These are phyloP conservation scores for Hyles lineata DNA, from an alignment of 2,888 invertebrate species.

Conservation along the genomic window DNA sequence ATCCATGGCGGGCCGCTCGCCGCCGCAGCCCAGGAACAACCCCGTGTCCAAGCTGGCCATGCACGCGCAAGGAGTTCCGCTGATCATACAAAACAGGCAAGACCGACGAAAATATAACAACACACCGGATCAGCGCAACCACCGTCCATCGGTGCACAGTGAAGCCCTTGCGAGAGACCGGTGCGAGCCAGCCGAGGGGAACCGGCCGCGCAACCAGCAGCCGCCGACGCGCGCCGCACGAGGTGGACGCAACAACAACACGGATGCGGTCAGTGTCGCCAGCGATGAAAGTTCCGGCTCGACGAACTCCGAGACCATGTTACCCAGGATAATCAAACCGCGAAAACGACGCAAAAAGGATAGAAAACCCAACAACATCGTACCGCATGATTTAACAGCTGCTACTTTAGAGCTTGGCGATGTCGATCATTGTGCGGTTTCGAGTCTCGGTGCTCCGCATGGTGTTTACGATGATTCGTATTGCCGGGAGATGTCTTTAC, in stretches of 20 bases:
- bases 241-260: constrained; percentile 80
- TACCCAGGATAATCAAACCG: constrained; percentile 95
- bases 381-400: constrained; percentile 74
- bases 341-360: constrained; percentile 96
- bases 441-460: constrained; percentile 65
- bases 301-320: constrained; percentile 88
- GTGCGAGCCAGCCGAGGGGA: constrained; percentile 71
- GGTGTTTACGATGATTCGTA: constrained; percentile 80
- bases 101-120: constrained; percentile 79
- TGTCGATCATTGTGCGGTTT: constrained; percentile 76
- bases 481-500: constrained; percentile 79
- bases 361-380: constrained; percentile 88
- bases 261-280: constrained; percentile 89
- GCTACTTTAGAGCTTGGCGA: constrained; percentile 73
- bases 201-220: constrained; percentile 75
- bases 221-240: constrained; percentile 73
- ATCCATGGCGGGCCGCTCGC: constrained; percentile 89
- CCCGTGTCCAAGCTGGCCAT: constrained; percentile 91
- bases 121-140: constrained; percentile 73
- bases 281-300: constrained; percentile 91
- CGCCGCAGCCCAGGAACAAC: constrained; percentile 71
- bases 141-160: constrained; percentile 64
- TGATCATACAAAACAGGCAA: constrained; percentile 89
- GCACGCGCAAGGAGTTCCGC: constrained; percentile 94
- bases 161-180: constrained; percentile 67